Conservation (phyloP, 2,888 invertebrate genomes). For the Plagodis pulveraria region DNA sequence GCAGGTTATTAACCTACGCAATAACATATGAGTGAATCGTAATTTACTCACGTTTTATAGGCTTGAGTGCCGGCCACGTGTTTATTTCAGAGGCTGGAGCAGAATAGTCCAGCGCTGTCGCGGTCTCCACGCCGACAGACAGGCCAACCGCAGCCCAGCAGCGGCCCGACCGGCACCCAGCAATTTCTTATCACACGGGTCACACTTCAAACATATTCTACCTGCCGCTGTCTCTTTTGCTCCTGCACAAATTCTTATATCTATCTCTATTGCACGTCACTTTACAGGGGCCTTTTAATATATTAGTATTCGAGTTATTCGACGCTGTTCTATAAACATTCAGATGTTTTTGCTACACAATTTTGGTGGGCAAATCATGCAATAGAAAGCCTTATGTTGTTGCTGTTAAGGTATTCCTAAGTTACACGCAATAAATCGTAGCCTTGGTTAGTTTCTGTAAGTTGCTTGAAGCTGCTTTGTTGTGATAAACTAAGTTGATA, state of each 20-base stretch:
- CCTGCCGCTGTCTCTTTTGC: conserved; percentile 42
- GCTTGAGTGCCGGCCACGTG: conserved; percentile 74
- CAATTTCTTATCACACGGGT: conserved; percentile 51
- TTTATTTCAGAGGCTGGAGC: conserved; percentile 47
- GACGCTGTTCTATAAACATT: conserved; percentile 16
- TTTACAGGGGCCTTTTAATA: conserved; percentile 36
- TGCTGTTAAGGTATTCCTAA: conserved; percentile 8
- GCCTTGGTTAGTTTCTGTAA: conserved; percentile 3
- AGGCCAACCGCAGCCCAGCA: conserved; percentile 33
- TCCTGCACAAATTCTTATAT: conserved; percentile 31
- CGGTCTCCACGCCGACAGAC: conserved; percentile 73
- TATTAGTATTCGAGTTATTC: conserved; percentile 27
- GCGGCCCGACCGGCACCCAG: conserved; percentile 26
- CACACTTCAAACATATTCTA: conserved; percentile 43
- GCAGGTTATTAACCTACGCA: conserved; percentile 23
- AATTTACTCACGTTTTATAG: conserved; percentile 67
- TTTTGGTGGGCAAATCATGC: conserved; percentile 12
- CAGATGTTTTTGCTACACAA: conserved; percentile 16
- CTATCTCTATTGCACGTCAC: conserved; percentile 39
- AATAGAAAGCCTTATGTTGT: conserved; percentile 21
- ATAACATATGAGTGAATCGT: conserved; percentile 32
- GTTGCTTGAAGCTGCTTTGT: conserved; percentile 24
- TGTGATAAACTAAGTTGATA: conserved; percentile 1
- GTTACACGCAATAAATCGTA: conserved; percentile 8
- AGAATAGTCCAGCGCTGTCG: conserved; percentile 68